Evolutionary conservation across 2,797 vertebrate species (phyloP), one percentile per base, ranked within the genome.

Genomic region (Decapterus maruadsi): DNA sequence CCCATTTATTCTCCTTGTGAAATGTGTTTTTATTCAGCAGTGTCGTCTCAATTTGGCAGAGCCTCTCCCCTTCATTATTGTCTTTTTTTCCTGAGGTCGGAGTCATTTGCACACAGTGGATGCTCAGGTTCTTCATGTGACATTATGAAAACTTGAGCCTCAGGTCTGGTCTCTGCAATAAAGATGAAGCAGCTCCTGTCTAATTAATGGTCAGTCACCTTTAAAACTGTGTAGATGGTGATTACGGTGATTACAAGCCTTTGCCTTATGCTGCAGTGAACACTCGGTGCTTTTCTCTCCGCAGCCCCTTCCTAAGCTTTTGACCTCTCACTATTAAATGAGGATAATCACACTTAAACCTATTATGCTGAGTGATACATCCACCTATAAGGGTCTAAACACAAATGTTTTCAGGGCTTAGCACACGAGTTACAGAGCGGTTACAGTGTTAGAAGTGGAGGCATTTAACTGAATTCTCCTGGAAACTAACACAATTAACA

Each of bases 331-430:
- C 81, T 81, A 79, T 81, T 84, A 87, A 83, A 75, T 68, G 42
- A 81, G 80, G 80, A 87, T 92, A 89, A 91, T 90, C 80, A 80
- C 75, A 61, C 76, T 71, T 83, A 57, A 90, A 90, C 86, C 82
- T 68, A 77, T 90, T 87, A 85, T 57, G 65, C 34, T 70, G 69
- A 82, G 83, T 77, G 72, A 91, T 84, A 86, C 61, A 80, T 84
- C 64, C 72, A 84, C 68, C 83, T 87, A 51, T 68, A 74, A 77
- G 66, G 78, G 53, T 77, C 42, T 82, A 80, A 85, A 83, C 67
- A 61, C 67, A 71, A 71, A 81, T 72, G 69, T 86, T 75, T 84
- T 85, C 54, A 71, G 36, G n/a, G 84, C 75, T 90, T 87, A 84
- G 34, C 62, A 60, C 68, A 62, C 58, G 62, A 12, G 55, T 75